Evolutionary conservation across 1,140 invertebrate genomes (phyloP), one percentile per base, ranked within the genome.

Genomic region (Vanessa atalanta): DNA sequence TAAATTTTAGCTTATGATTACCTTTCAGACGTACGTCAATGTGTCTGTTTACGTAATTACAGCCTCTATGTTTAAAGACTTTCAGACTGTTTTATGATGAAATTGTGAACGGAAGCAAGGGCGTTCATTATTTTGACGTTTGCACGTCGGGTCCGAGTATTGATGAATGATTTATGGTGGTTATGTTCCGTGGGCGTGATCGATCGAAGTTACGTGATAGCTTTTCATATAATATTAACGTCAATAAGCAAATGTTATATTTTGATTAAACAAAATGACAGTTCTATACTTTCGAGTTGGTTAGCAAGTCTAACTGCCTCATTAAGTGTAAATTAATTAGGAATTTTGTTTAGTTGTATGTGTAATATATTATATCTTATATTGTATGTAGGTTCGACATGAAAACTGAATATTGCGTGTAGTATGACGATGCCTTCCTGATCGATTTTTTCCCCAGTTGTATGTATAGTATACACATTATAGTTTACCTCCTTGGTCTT

Each of bases 1-100:
- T 92, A 92, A 92, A 92, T 92, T 92, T 89, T 85, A 90, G 89
- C 90, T 92, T 90, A 92, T 92, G 90, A 92, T 92, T 91, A 91
- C 89, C 88, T 92, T 90, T 92, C 88, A 91, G 88, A 88, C 84
- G 76, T 81, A 84, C 83, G 89, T 91, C 90, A 90, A 88, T 90
- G 83, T 85, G 87, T 91, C 86, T 89, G 88, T 89, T 91, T 91
- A 90, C 83, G 86, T 91, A 91, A 90, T 92, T 92, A 91, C 84
- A 73, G 70, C 16, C 69, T 70, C 43, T 71, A 70, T 73, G 53
- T 63, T 55, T 65, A 55, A 70, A 66, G 79, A 80, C 80, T 86
- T 85, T 87, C 79, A 83, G 78, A 80, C 75, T 70, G 76, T 85
- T 89, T 84, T 86, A 86, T 82, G 80, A 78, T 77, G 81, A 79